A percentile compares a stretch with the other conserved stretches of the same genome.
These are phyloP conservation scores for Mayetiola destructor DNA, from an alignment of 2,888 invertebrate species.

Conservation along the genomic window DNA sequence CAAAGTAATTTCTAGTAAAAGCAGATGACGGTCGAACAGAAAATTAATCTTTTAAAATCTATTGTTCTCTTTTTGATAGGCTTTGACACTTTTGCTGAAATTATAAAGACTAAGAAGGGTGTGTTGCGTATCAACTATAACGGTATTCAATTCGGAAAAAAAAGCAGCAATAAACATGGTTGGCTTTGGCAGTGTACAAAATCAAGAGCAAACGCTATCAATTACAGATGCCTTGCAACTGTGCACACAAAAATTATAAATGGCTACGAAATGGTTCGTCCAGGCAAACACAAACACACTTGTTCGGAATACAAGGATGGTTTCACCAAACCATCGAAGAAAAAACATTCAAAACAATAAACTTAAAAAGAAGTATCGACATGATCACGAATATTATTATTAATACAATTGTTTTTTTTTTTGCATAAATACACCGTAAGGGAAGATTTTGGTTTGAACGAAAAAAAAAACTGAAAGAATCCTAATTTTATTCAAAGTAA, in stretches of 20 bases:
- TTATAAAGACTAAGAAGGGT: neutral
- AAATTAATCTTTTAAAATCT: neutral
- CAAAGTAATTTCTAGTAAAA: neutral
- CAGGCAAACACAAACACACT: neutral
- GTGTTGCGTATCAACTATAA: neutral
- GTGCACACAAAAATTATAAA: slow-evolving; percentile 17
- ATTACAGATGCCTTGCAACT: slow-evolving; percentile 16
- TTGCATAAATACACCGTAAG: no score
- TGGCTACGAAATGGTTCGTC: slow-evolving; percentile 16
- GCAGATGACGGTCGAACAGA: neutral
- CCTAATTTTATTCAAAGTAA: neutral
- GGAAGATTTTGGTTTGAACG: no score
- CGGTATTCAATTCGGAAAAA: neutral
- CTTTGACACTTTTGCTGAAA: neutral
- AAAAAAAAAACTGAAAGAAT: neutral
- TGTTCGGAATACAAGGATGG: neutral
- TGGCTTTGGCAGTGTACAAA: neutral
- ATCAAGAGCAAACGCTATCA: neutral
- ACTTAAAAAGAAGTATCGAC: neutral
- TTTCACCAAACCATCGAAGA: neutral
- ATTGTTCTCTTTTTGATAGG: neutral
- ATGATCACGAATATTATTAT: no score
- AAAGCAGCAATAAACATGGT: no score
- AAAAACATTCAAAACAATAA: neutral
- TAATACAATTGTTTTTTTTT: no score